A percentile compares a stretch with the other conserved stretches of the same genome.
phyloP scores from a whole-genome alignment of 2,888 invertebrate genomes.

The Meiosimyza decipiens region DNA sequence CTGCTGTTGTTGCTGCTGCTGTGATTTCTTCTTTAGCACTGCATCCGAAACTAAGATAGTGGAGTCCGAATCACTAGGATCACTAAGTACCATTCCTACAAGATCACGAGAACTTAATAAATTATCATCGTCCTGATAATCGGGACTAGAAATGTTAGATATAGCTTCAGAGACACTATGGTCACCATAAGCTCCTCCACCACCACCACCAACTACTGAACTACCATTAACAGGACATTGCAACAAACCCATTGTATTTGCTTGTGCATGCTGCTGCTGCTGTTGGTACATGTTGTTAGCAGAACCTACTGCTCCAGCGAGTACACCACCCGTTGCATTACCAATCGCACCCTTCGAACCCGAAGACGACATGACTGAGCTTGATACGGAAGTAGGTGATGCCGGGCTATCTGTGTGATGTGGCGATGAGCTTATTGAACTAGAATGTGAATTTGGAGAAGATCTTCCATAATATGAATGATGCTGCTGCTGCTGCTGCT shows the following conservation, averaged over 20 bases:
- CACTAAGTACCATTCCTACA: constrained; percentile 87
- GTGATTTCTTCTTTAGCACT: constrained; percentile 48
- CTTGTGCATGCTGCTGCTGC: constrained; percentile 40
- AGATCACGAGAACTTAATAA: constrained; percentile 80
- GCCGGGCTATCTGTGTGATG: constrained; percentile 76
- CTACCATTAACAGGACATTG: constrained; percentile 57
- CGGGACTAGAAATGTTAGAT: constrained; percentile 90
- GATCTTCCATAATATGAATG: constrained; percentile 54
- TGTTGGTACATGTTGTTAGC: constrained; percentile 38
- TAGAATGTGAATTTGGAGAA: constrained; percentile 67
- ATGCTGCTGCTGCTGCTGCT: constrained; percentile 51
- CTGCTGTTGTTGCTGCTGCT: constrained; percentile 56
- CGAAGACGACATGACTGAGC: constrained; percentile 86
- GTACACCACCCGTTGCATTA: constrained; percentile 49
- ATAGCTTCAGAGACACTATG: constrained; percentile 87
- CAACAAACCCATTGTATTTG: constrained; percentile 55
- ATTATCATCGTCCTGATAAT: constrained; percentile 88
- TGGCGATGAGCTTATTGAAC: constrained; percentile 68
- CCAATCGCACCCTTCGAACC: constrained; percentile 73
- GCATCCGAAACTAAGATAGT: constrained; percentile 87
- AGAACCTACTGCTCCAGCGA: constrained; percentile 39
- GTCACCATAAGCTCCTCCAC: constrained; percentile 71
- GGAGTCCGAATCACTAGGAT: constrained; percentile 90
- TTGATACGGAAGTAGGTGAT: constrained; percentile 88
- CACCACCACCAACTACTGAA: constrained; percentile 47